These are phyloP conservation scores for Melanotaenia trifasciata DNA, from an alignment of 2,797 vertebrate species.

Conservation along the genomic window DNA sequence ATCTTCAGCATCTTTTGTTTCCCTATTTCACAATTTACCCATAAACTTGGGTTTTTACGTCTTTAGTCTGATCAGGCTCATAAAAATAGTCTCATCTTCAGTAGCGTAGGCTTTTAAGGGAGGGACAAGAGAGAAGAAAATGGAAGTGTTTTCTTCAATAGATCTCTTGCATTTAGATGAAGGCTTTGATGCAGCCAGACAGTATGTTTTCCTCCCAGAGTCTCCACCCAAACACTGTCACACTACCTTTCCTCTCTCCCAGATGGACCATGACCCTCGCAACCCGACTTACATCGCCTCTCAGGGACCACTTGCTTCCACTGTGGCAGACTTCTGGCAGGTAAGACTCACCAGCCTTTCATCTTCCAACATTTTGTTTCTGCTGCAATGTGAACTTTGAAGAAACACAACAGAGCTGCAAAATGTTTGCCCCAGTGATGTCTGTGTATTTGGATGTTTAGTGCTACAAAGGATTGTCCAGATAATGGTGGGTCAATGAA, in stretches of 20 bases:
- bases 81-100: conserved; percentile 41
- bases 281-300: conserved; percentile 95
- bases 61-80: conserved; percentile 56
- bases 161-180: conserved; percentile 46
- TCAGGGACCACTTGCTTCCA: conserved; percentile 93
- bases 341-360: conserved; percentile 78
- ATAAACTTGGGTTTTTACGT: conserved; percentile 41
- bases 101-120: conserved; percentile 16
- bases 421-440: conserved; percentile 15
- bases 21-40: conserved; percentile 38
- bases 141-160: conserved; percentile 21
- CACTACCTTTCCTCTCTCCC: conserved; percentile 63
- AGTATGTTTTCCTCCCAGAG: conserved; percentile 47
- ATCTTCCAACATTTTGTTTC: conserved; percentile 30
- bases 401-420: conserved; percentile 24
- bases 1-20: conserved; percentile 13
- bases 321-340: conserved; percentile 98
- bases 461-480: conserved; percentile 5
- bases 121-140: conserved; percentile 24
- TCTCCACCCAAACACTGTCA: conserved; percentile 48
- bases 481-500: conserved; percentile 19
- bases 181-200: conserved; percentile 57
- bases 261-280: conserved; percentile 98
- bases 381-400: conserved; percentile 15
- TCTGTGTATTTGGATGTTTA: conserved; percentile 23